Percentiles rank a stretch among this genome's conserved stretches.
phyloP scores from a whole-genome alignment of 2,113 vertebrate genomes.

The Apodemus speciosus region DNA sequence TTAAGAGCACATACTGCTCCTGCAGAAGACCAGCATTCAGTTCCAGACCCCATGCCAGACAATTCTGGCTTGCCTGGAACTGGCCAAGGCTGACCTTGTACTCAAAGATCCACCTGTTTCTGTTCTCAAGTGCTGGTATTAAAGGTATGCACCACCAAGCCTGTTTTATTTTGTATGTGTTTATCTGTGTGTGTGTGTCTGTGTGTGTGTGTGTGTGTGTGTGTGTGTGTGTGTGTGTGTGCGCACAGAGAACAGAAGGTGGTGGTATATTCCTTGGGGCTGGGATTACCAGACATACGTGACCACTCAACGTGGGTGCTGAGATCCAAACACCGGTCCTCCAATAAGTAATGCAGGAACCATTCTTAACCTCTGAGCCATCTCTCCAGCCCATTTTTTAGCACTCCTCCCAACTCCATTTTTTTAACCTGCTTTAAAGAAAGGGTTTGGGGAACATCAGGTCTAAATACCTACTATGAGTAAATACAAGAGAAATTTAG shows the following conservation, averaged over 20 bases:
- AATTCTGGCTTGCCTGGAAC: not conserved
- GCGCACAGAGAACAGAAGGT: not conserved
- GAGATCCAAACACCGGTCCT: not conserved
- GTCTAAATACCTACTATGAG: slow-evolving; percentile 35
- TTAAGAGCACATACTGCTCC: not conserved
- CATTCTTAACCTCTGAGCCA: not conserved
- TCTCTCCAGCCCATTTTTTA: not conserved
- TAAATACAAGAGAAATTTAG: slow-evolving; percentile 33
- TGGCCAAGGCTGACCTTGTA: not conserved
- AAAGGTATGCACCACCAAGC: not conserved
- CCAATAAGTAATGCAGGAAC: not conserved
- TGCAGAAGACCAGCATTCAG: not conserved
- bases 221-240: not conserved
- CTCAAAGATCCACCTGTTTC: not conserved
- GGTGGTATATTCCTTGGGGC: not conserved
- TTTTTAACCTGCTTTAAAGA: not conserved
- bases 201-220: not conserved
- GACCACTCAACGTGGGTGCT: not conserved
- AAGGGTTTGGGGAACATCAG: not conserved
- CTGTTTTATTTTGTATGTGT: not conserved
- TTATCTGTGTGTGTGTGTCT: not conserved
- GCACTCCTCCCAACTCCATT: not conserved
- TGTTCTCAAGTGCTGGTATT: not conserved
- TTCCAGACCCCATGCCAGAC: not conserved
- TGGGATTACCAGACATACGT: not conserved